Percentiles rank a stretch among this genome's conserved stretches.
These are phyloP conservation scores for Orchestes rusci DNA, from an alignment of 2,888 invertebrate genomes.

Conservation along the genomic window DNA sequence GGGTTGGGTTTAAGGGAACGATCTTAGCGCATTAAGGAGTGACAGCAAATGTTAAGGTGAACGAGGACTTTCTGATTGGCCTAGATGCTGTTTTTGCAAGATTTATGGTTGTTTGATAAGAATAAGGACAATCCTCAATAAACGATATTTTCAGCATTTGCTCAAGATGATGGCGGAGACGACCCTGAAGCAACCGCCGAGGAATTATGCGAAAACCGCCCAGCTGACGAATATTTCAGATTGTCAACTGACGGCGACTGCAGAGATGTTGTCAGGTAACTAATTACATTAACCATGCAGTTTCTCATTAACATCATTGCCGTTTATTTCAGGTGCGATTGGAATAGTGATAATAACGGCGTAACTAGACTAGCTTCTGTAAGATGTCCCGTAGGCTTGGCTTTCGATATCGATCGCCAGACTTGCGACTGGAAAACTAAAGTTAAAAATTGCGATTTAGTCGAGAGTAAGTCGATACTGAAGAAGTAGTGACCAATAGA, in stretches of 20 bases:
- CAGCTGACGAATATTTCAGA: slow-evolving; percentile 88
- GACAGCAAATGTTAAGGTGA: no score
- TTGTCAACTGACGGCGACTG: slow-evolving; percentile 79
- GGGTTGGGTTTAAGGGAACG: no score
- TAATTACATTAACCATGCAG: slow-evolving; percentile 2
- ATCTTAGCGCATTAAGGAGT: no score
- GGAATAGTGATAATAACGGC: slow-evolving; percentile 80
- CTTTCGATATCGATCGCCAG: slow-evolving; percentile 90
- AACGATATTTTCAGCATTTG: slow-evolving; percentile 43
- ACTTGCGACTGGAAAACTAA: slow-evolving; percentile 95
- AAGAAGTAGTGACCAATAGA: slow-evolving; percentile 36
- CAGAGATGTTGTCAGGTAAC: slow-evolving; percentile 89
- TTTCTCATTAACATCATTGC: no score
- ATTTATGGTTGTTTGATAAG: no score
- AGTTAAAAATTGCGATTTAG: slow-evolving; percentile 90
- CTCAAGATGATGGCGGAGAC: slow-evolving; percentile 57
- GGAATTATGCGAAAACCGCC: slow-evolving; percentile 79
- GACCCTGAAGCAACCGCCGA: slow-evolving; percentile 63
- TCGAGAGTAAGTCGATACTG: slow-evolving; percentile 78
- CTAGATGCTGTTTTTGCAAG: no score
- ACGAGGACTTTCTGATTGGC: no score
- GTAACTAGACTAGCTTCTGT: slow-evolving; percentile 82
- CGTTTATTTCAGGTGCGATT: slow-evolving; percentile 72
- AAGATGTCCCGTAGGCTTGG: slow-evolving; percentile 82
- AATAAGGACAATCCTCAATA: no score